Percentiles rank a stretch among this genome's conserved stretches.
Conservation (phyloP, 2,797 vertebrate genomes). For the Pseudochaenichthys georgianus region DNA sequence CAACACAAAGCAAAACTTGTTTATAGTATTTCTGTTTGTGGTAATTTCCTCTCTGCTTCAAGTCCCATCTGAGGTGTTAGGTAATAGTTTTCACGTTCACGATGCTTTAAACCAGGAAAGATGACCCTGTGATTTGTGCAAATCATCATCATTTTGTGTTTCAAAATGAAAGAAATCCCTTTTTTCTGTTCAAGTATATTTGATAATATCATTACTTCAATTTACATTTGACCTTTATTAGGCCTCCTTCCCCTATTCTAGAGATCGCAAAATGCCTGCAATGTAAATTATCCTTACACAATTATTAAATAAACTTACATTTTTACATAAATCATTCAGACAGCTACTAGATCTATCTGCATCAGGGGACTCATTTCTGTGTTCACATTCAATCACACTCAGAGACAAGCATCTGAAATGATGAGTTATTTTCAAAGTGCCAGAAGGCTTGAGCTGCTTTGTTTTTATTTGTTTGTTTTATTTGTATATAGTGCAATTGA, state of each 20-base stretch:
- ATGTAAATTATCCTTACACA: neutral
- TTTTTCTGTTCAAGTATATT: neutral
- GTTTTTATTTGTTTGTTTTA: too few relatives aligned
- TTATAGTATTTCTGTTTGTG: slow-evolving; percentile 42
- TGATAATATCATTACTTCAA: neutral
- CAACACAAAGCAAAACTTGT: slow-evolving; percentile 47
- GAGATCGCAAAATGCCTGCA: neutral
- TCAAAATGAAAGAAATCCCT: neutral
- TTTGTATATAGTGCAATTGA: too few relatives aligned
- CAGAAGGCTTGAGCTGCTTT: too few relatives aligned
- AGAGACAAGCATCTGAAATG: neutral
- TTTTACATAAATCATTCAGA: neutral
- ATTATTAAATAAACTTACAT: neutral
- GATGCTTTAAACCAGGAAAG: neutral
- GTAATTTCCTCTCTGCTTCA: slow-evolving; percentile 12
- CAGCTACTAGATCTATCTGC: neutral
- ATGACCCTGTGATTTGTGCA: slow-evolving; percentile 12
- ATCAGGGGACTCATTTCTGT: neutral
- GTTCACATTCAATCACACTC: neutral
- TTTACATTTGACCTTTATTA: neutral
- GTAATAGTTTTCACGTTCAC: neutral
- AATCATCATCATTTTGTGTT: slow-evolving; percentile 3
- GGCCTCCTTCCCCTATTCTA: neutral
- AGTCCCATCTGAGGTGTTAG: slow-evolving; percentile 15
- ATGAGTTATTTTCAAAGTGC: slow-evolving; percentile 7